phyloP scores from a whole-genome alignment of 2,113 vertebrate genomes.

The Girardinichthys multiradiatus region DNA sequence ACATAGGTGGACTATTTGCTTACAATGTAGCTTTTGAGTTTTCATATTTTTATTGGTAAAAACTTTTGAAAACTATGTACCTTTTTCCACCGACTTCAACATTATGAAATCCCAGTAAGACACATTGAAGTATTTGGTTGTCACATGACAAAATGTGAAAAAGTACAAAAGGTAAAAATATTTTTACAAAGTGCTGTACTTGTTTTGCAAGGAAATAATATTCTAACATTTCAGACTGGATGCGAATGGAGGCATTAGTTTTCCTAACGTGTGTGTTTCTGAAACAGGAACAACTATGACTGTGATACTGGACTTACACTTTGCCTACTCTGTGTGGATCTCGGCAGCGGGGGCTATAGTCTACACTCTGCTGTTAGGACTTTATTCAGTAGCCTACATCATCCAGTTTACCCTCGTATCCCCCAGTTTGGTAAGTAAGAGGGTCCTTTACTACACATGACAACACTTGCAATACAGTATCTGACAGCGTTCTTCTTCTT shows the following conservation, averaged over 20 bases:
- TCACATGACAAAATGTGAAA: too few species aligned
- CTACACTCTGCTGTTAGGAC: slow-evolving; percentile 71
- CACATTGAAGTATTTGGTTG: too few species aligned
- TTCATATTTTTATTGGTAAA: too few species aligned
- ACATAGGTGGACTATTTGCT: too few species aligned
- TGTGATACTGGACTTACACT: slow-evolving; percentile 67
- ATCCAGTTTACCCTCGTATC: slow-evolving; percentile 66
- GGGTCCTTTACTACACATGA: not conserved
- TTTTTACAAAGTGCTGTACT: not conserved
- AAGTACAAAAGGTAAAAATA: not conserved
- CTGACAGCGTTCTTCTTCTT: not conserved
- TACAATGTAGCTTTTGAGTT: too few species aligned
- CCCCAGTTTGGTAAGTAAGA: slow-evolving; percentile 62
- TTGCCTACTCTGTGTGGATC: slow-evolving; percentile 49
- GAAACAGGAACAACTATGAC: slow-evolving; percentile 65
- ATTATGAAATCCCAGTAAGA: too few species aligned
- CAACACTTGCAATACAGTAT: not conserved
- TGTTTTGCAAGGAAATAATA: not conserved
- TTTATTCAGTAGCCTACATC: slow-evolving; percentile 76
- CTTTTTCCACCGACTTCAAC: too few species aligned
- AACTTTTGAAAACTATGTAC: too few species aligned
- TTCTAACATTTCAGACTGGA: not conserved
- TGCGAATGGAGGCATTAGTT: not conserved
- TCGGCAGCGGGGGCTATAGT: slow-evolving; percentile 71
- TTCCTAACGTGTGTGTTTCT: not conserved